These are phyloP conservation scores for Dendronephthya gigantea DNA, from an alignment of 64 coral and sea anemone species.

Conservation along the genomic window DNA sequence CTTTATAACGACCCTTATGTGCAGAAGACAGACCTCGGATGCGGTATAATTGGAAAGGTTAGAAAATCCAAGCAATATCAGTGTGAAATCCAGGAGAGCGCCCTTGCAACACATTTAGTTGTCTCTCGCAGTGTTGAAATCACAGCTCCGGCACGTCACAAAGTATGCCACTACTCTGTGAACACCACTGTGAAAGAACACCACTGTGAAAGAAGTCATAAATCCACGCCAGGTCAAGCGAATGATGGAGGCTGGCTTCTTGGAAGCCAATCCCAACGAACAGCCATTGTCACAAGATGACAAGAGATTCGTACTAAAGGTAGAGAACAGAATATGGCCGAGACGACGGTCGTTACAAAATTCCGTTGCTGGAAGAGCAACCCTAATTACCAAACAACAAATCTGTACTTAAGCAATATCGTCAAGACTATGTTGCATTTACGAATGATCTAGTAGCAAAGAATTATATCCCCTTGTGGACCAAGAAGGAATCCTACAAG, in stretches of 20 bases:
- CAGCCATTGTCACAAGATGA: neutral
- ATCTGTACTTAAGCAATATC: neutral
- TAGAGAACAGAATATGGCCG: neutral
- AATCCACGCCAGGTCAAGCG: neutral
- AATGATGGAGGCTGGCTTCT: neutral
- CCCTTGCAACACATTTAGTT: neutral
- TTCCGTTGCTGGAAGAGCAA: neutral
- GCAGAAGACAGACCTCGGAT: slow-evolving; percentile 32
- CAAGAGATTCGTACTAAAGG: neutral
- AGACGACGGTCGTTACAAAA: neutral
- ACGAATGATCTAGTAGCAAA: too few species aligned
- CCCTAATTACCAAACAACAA: neutral
- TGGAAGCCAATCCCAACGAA: neutral
- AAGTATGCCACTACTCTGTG: neutral
- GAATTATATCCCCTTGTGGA: neutral
- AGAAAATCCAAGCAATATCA: neutral
- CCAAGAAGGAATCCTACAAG: neutral
- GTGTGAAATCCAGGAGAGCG: neutral
- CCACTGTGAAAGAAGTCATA: neutral
- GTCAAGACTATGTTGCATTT: too few species aligned
- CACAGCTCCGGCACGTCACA: neutral
- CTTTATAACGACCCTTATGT: slow-evolving; percentile 24
- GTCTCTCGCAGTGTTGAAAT: neutral
- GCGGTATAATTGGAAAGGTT: slow-evolving; percentile 45
- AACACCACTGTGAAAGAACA: neutral